Evolutionary conservation across 1,140 invertebrate species (phyloP), one percentile per base, ranked within the genome.

Genomic region (Monomorium pharaonis): DNA sequence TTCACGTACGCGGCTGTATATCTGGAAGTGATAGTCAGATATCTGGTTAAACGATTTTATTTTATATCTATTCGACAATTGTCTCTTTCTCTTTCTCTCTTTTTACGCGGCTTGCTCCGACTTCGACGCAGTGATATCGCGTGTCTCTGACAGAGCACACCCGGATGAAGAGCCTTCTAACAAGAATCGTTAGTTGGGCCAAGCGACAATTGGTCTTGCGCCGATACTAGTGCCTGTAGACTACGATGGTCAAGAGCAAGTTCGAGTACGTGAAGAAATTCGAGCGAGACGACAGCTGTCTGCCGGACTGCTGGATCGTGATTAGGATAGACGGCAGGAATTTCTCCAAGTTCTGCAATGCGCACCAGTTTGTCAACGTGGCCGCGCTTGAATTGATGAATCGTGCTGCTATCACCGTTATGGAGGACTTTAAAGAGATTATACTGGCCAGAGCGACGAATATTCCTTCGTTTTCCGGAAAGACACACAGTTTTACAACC

Each of bases 391-490:
- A 97, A 88, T 94, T 99, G 27, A 99, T 99, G 99, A 98, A 97
- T 88, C 96, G 96, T 86, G 97, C 98, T 10, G 99, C 98, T 1
- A 96, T 96, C 60, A 94, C 92, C 63, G 98, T 99, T 0, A 97
- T 99, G 96, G 95, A 97, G 88, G 97, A 99, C 91, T 98, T 98
- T 84, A 97, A 97, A 90, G 98, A 99, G 88, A 96, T 99, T 80
- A 95, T 97, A 24, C 88, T 99, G 54, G 99, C 16, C 98, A 99
- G 94, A 99, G 98, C 95, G 99, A 99, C 94, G 99, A 99, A 94
- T 99, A 98, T 94, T 99, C 98, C 72, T 99, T 99, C 95, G 96
- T 99, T 7, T 98, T 99, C 89, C 96, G 97, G 91, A 97, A 97
- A 95, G 95, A 98, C 93, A 95, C 96, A 0, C 90, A 95, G 44